Percentiles rank a stretch among this genome's conserved stretches.
phyloP scores from a whole-genome alignment of 2,888 invertebrate genomes.

The Actias luna region DNA sequence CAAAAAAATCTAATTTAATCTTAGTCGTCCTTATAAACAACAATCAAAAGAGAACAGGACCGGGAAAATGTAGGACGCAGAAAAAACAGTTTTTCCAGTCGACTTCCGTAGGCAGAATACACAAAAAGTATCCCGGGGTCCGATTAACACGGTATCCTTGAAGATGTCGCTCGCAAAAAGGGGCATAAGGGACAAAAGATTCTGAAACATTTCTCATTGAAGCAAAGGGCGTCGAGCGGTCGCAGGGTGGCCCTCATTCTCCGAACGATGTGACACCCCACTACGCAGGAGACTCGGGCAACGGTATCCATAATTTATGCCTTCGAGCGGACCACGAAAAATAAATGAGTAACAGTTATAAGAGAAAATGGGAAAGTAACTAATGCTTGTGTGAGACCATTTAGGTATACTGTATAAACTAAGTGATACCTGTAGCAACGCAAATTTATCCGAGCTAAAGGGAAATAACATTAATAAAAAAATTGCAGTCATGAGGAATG shows the following conservation, averaged over 20 bases:
- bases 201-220: slow-evolving; percentile 77
- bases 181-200: slow-evolving; percentile 71
- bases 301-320: slow-evolving; percentile 79
- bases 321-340: slow-evolving; percentile 72
- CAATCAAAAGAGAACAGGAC: slow-evolving; percentile 45
- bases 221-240: slow-evolving; percentile 43
- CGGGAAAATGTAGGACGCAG: slow-evolving; percentile 23
- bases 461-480: too few relatives aligned
- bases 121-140: slow-evolving; percentile 66
- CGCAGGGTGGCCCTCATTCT: slow-evolving; percentile 31
- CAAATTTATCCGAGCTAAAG: too few relatives aligned
- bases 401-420: not conserved
- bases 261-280: slow-evolving; percentile 36
- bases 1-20: slow-evolving; percentile 22
- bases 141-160: slow-evolving; percentile 80
- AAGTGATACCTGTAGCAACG: too few relatives aligned
- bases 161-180: slow-evolving; percentile 76
- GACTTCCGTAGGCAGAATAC: slow-evolving; percentile 50
- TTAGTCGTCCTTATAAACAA: slow-evolving; percentile 35
- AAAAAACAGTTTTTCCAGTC: slow-evolving; percentile 53
- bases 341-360: slow-evolving; percentile 68
- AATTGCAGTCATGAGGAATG: too few relatives aligned
- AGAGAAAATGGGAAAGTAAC: slow-evolving; percentile 62
- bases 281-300: slow-evolving; percentile 59
- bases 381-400: slow-evolving; percentile 37